Base-by-base conservation (phyloP, 2,113 vertebrate species). In the Probosciger aterrimus region DNA sequence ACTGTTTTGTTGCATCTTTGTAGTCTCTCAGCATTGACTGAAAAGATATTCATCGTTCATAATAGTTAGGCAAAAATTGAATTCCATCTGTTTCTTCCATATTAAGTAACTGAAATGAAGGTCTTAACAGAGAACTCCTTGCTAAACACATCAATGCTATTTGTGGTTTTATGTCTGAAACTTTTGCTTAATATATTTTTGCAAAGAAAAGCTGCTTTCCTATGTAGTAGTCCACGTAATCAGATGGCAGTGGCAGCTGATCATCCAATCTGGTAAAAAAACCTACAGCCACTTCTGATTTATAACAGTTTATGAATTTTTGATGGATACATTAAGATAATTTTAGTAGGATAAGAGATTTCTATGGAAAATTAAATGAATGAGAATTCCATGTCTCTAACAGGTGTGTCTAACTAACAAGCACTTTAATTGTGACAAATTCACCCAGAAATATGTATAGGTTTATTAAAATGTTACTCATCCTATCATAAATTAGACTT, bases 41-140 rank as follows among this genome's bases (percentile, higher is more conserved):
- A 69, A 92, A 92, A 91, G 37, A 73, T 94, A 79, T 79, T 88
- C 13, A 46, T 82, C 6, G 3, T 69, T 92, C 16, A 15, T 52
- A 95, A 86, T 67, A 91, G 62, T 65, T 85, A 91, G 77, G 65
- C 10, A 65, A 89, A 95, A 96, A 43, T 17, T 85, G n/a, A 82
- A 85, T 94, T 90, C 86, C 80, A 94, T 93, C 88, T 96, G 88
- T 92, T 93, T 92, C 91, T 92, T 92, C 69, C 83, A n/a, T 62
- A 92, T 85, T 84, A 89, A 95, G 86, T 65, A 91, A 89, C 31
- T 41, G 65, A 24, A 86, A 85, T 74, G 22, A 92, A 92, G 80
- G 69, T 73, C 37, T 76, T 83, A 92, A 78, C 33, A 82, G 71
- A 94, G 52, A 76, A 37, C 69, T 92, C 35, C 43, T 78, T 84